Conservation (phyloP, 2,797 vertebrate genomes). For the Heteromormyrus szaboi region DNA sequence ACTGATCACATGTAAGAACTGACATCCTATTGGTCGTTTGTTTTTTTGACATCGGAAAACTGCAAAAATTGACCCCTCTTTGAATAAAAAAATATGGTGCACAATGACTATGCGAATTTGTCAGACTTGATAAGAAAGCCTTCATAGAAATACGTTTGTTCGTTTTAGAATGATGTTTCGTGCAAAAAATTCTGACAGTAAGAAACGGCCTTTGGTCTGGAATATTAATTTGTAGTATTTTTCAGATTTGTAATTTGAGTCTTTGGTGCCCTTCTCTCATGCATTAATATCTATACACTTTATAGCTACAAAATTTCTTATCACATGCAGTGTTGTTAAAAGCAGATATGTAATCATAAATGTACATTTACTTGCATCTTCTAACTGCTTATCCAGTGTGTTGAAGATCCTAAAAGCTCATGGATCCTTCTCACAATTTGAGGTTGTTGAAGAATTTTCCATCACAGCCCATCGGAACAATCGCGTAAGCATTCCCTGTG, state of each 20-base stretch:
- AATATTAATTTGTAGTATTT: neutral
- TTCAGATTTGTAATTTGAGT: neutral
- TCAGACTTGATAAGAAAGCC: neutral
- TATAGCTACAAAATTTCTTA: neutral
- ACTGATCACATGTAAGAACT: neutral
- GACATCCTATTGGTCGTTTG: neutral
- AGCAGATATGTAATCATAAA: neutral
- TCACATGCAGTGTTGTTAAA: neutral
- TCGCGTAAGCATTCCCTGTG: slow-evolving; percentile 59
- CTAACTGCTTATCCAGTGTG: slow-evolving; percentile 57
- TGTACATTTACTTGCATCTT: neutral
- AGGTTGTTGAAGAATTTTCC: slow-evolving; percentile 77
- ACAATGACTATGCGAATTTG: neutral
- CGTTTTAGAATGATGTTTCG: neutral
- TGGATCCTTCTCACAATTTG: slow-evolving; percentile 58
- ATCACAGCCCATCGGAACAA: slow-evolving; percentile 68
- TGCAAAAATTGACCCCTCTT: neutral
- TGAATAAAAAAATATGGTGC: neutral
- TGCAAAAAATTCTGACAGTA: neutral
- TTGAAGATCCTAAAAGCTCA: slow-evolving; percentile 73
- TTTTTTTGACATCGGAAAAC: neutral
- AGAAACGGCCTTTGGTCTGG: neutral
- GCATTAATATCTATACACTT: neutral
- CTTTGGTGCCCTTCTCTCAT: neutral
- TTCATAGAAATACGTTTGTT: neutral